Conservation (phyloP, 2,888 invertebrate genomes). For the Platyscelio sp. region DNA sequence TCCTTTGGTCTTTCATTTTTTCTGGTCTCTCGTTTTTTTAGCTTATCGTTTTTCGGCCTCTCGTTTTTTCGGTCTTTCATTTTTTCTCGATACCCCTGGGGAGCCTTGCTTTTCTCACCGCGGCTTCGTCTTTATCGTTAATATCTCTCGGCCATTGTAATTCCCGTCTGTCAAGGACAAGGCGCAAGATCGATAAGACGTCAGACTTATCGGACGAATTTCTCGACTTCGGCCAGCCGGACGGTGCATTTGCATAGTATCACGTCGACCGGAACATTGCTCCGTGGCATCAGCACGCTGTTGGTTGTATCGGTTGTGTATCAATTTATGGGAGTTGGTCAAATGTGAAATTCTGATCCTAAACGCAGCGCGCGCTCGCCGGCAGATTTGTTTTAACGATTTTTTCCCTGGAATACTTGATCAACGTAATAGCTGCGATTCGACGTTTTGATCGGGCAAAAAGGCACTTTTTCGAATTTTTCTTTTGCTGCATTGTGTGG, state of each 20-base stretch:
- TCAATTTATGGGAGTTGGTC: conserved; percentile 56
- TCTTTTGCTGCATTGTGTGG: no score
- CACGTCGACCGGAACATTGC: conserved; percentile 53
- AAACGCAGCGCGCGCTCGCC: background rate
- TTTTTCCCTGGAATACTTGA: no score
- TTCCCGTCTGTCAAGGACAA: conserved; percentile 53
- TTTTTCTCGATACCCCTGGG: no score
- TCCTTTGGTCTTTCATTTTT: background rate
- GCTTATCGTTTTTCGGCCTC: background rate
- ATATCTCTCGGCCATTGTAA: conserved; percentile 29
- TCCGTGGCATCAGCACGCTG: conserved; percentile 17
- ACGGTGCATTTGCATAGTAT: conserved; percentile 56
- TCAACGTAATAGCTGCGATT: no score
- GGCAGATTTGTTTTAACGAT: conserved; percentile 9
- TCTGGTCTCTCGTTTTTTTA: background rate
- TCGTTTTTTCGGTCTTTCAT: no score
- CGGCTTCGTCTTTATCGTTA: conserved; percentile 25
- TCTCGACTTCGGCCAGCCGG: conserved; percentile 28
- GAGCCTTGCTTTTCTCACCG: no score
- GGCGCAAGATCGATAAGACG: conserved; percentile 59
- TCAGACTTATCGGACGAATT: conserved; percentile 49
- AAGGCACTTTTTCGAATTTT: no score
- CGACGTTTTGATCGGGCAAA: no score
- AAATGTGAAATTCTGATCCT: conserved; percentile 43
- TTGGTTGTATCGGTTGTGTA: conserved; percentile 44